phyloP scores from a whole-genome alignment of 2,113 vertebrate species.

The Grammomys surdaster region DNA sequence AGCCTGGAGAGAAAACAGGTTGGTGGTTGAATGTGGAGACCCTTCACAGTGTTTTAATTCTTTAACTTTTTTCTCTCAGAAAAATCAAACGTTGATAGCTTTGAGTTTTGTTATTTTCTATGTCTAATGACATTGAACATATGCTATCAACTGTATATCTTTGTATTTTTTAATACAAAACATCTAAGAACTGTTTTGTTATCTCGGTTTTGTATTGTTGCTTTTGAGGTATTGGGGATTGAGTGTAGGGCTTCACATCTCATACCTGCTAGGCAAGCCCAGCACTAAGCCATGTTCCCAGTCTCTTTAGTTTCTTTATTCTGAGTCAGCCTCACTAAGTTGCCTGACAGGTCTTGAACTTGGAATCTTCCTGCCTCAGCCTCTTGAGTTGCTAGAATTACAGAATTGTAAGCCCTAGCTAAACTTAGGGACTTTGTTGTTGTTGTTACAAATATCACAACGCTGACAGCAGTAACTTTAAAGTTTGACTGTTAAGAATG shows the following conservation, averaged over 20 bases:
- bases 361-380: background rate
- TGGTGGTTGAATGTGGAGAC: background rate
- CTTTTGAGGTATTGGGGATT: background rate
- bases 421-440: background rate
- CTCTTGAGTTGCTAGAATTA: background rate
- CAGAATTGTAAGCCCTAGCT: background rate
- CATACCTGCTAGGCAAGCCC: background rate
- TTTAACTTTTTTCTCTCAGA: conserved; percentile 37
- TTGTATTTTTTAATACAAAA: conserved; percentile 48
- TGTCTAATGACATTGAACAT: background rate
- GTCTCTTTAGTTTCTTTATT: background rate
- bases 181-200: conserved; percentile 35
- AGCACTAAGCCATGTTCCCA: background rate
- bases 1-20: conserved; percentile 13
- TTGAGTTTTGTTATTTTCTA: conserved; percentile 63
- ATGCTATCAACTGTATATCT: conserved; percentile 7
- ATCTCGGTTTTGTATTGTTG: background rate
- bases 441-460: background rate
- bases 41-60: conserved; percentile 23
- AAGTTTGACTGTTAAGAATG: conserved; percentile 28
- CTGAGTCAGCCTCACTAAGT: background rate
- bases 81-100: conserved; percentile 59
- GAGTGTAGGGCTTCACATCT: background rate
- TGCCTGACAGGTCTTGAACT: background rate
- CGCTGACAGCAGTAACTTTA: conserved; percentile 21